phyloP scores from a whole-genome alignment of 1,140 invertebrate genomes.

The Paraescarpia echinospica region DNA sequence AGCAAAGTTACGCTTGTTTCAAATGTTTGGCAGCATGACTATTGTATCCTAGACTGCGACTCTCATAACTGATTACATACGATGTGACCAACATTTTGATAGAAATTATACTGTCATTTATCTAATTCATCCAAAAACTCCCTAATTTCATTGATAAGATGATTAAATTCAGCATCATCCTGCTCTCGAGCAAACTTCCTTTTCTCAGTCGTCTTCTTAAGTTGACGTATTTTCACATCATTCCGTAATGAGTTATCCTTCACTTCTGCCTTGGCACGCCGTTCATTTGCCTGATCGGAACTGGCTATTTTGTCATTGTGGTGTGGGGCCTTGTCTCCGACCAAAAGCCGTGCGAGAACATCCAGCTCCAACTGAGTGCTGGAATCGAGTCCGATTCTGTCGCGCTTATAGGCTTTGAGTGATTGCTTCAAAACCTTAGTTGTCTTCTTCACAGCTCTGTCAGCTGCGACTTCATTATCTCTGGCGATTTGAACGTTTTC shows the following conservation, averaged over 20 bases:
- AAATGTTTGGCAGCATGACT: not conserved
- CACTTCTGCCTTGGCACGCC: not conserved
- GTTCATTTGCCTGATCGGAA: not conserved
- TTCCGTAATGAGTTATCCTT: not conserved
- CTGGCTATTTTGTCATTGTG: not conserved
- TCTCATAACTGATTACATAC: too few species aligned
- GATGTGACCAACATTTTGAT: not conserved
- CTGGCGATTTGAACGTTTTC: not conserved
- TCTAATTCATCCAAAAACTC: not conserved
- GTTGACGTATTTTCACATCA: not conserved
- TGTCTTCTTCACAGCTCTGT: not conserved
- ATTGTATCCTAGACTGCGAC: too few species aligned
- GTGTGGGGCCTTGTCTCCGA: not conserved
- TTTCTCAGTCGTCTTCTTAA: not conserved
- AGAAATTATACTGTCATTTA: not conserved
- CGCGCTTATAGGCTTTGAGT: not conserved
- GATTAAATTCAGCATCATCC: not conserved
- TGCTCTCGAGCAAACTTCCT: not conserved
- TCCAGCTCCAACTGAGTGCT: not conserved
- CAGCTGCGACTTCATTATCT: not conserved
- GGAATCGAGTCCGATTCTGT: not conserved
- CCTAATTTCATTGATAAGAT: not conserved
- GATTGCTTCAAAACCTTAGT: not conserved
- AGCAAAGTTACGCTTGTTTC: not conserved
- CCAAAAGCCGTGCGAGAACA: not conserved